Percentiles rank a stretch among this genome's conserved stretches.
Evolutionary conservation across 2,797 vertebrate species (phyloP).

Genomic region (Typhlichthys eigenmanni): DNA sequence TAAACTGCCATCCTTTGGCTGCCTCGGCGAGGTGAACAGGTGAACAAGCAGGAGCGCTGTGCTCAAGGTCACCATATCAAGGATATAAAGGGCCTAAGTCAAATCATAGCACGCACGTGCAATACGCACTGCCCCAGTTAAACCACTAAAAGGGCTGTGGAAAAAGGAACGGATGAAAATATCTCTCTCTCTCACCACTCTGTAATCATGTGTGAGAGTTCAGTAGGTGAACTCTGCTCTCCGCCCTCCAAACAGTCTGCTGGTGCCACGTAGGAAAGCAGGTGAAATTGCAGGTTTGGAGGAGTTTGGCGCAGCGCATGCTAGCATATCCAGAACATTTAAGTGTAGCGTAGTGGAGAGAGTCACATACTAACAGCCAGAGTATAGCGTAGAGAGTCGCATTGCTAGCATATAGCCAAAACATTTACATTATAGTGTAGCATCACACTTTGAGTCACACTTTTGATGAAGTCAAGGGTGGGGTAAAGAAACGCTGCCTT

Average conservation of each 20-base stretch:
- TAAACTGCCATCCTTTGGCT: too few species aligned
- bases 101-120: too few species aligned
- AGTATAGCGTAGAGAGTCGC: too few species aligned
- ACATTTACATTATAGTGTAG: too few species aligned
- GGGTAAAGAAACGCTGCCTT: not conserved
- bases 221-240: too few species aligned
- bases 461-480: conserved; percentile 12
- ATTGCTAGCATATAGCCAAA: too few species aligned
- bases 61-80: too few species aligned
- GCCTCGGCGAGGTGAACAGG: too few species aligned
- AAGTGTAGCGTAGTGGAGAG: conserved; percentile 14
- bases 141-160: conserved; percentile 3
- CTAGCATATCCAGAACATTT: conserved; percentile 35
- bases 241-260: not conserved
- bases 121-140: too few species aligned
- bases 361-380: too few species aligned
- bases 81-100: too few species aligned
- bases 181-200: conserved; percentile 23
- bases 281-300: conserved; percentile 50
- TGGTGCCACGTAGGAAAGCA: conserved; percentile 48
- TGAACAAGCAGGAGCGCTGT: too few species aligned
- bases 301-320: conserved; percentile 25
- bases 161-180: conserved; percentile 12
- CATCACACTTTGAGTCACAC: not conserved
- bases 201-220: conserved; percentile 49